A percentile compares a stretch with the other conserved stretches of the same genome.
Conservation (phyloP, 2,113 vertebrate genomes). For the Tupaia tana region DNA sequence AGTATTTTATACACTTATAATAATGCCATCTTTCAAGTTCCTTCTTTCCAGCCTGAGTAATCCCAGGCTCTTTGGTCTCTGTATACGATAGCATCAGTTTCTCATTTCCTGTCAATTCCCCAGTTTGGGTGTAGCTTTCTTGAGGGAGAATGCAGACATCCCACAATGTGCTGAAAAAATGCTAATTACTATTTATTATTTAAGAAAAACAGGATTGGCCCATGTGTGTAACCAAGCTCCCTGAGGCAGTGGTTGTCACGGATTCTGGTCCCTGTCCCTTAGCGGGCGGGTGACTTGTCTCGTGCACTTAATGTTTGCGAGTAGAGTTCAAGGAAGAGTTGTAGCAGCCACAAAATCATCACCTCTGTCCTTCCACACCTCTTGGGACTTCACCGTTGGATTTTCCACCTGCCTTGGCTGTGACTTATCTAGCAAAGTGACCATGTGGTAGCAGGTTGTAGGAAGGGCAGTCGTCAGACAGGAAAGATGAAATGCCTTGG, state of each 20-base stretch:
- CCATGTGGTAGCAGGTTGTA: rapidly evolving
- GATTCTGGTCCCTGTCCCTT: not conserved
- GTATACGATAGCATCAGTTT: not conserved
- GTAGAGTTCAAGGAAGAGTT: not conserved
- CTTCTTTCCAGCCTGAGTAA: not conserved
- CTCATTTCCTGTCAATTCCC: not conserved
- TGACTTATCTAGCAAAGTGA: not conserved
- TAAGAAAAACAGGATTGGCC: not conserved
- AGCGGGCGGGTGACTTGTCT: rapidly evolving
- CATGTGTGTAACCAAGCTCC: not conserved
- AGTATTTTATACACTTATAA: not conserved
- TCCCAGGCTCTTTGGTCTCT: not conserved
- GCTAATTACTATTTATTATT: conserved; percentile 23
- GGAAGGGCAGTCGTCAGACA: rapidly evolving
- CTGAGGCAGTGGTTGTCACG: not conserved
- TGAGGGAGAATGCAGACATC: not conserved
- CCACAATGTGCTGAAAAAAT: not conserved
- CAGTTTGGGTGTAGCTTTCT: not conserved
- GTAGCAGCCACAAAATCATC: not conserved
- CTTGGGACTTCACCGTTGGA: not conserved
- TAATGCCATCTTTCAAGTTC: conserved; percentile 6
- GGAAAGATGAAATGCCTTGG: not conserved
- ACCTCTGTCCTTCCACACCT: not conserved
- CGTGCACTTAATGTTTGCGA: not conserved
- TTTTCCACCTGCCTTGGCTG: not conserved